These are phyloP conservation scores for Marasmarcha lunaedactyla DNA, from an alignment of 2,888 invertebrate species.

Conservation along the genomic window DNA sequence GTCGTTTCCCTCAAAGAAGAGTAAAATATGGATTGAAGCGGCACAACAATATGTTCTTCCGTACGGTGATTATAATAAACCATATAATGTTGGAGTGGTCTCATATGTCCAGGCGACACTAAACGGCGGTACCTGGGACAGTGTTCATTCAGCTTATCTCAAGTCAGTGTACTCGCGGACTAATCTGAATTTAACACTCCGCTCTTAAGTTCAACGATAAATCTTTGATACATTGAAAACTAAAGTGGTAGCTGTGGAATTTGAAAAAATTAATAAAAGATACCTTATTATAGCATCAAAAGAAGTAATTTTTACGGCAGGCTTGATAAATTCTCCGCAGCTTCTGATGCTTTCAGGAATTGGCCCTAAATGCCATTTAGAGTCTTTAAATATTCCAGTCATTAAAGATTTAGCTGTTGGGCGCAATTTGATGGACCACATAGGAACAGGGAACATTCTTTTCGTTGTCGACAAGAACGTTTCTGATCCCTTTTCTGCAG, in stretches of 20 bases:
- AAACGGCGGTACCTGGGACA: too few species aligned
- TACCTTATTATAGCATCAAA: constrained; percentile 25
- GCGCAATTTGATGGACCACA: constrained; percentile 50
- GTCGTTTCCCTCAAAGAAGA: too few species aligned
- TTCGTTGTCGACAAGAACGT: constrained; percentile 16
- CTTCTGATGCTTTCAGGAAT: constrained; percentile 58
- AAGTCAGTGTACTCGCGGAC: too few species aligned
- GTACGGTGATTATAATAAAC: too few species aligned
- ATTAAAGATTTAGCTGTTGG: constrained; percentile 51
- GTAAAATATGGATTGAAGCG: too few species aligned
- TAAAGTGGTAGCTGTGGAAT: background rate
- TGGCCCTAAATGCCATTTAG: constrained; percentile 41
- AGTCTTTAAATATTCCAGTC: constrained; percentile 28
- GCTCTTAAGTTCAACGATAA: too few species aligned
- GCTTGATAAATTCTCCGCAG: constrained; percentile 52
- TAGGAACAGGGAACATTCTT: constrained; percentile 24
- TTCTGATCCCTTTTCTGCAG: constrained; percentile 63
- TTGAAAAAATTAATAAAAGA: constrained; percentile 19
- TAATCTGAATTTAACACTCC: too few species aligned
- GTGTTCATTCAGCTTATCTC: too few species aligned
- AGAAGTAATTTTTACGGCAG: constrained; percentile 56
- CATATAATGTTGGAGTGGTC: too few species aligned
- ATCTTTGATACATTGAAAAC: too few species aligned
- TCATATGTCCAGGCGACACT: too few species aligned
- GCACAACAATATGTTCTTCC: too few species aligned